These are phyloP conservation scores for Linhomoeus sp. DNA, from an alignment of 2,888 invertebrate species.

Conservation along the genomic window DNA sequence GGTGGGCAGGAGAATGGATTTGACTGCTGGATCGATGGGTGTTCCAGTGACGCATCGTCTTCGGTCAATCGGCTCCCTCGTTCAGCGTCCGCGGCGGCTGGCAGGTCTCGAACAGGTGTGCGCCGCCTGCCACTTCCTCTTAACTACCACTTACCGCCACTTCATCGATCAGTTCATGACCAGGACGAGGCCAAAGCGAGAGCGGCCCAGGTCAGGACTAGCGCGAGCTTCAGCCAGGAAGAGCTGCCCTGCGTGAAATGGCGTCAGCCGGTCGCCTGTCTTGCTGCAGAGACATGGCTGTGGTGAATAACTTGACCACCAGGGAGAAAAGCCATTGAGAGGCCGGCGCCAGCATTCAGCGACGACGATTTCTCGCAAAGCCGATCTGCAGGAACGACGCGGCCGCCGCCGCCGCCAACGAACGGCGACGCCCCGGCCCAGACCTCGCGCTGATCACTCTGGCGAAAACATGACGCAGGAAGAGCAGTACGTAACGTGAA, in stretches of 20 bases:
- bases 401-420: constrained; percentile 85
- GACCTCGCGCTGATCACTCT: constrained; percentile 64
- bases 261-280: too few relatives aligned
- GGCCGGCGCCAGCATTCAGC: constrained; percentile 83
- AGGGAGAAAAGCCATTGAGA: constrained; percentile 63
- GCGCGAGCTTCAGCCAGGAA: neutral
- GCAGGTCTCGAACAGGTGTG: constrained; percentile 99
- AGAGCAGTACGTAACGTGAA: constrained; percentile 43
- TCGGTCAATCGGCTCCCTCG: constrained; percentile 16
- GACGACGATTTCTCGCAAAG: constrained; percentile 70
- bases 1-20: neutral
- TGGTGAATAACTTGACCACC: constrained; percentile 44
- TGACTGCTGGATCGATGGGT: neutral
- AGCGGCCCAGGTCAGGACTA: constrained; percentile 51
- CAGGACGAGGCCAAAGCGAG: constrained; percentile 85
- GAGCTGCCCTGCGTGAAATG: too few relatives aligned
- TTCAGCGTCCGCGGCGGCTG: constrained; percentile 36
- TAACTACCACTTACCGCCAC: constrained; percentile 79
- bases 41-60: neutral
- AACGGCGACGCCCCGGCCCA: constrained; percentile 80
- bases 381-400: constrained; percentile 95
- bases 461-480: constrained; percentile 73
- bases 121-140: constrained; percentile 89
- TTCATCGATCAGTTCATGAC: constrained; percentile 71
- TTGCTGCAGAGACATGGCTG: constrained; percentile 30